Evolutionary conservation across 2,888 invertebrate species (phyloP).

Genomic region (Steinernema hermaphroditum): DNA sequence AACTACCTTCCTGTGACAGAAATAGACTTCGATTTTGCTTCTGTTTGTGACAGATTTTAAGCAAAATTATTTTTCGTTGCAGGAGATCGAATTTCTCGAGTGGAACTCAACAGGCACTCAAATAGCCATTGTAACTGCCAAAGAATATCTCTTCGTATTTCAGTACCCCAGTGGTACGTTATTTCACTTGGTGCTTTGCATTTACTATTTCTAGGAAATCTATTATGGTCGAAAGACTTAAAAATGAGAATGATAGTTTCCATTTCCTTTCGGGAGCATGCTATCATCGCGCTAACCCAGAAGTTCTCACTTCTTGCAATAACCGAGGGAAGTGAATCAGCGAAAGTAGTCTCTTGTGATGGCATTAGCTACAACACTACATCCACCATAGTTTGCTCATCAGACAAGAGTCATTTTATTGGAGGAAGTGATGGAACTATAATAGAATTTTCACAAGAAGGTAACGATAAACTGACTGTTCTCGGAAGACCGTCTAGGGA

Average conservation of each 20-base stretch:
- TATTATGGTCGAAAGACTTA: neutral
- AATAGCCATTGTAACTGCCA: neutral
- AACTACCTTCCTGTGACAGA: neutral
- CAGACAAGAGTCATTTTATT: neutral
- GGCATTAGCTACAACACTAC: slow-evolving; percentile 8
- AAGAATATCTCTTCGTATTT: neutral
- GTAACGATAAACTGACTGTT: neutral
- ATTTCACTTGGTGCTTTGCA: neutral
- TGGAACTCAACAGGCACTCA: neutral
- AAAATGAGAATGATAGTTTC: neutral
- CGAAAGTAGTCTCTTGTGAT: neutral
- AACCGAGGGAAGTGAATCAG: neutral
- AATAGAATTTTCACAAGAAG: neutral
- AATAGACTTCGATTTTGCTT: neutral
- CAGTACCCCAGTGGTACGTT: neutral
- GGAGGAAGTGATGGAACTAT: slow-evolving; percentile 1
- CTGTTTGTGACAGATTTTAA: neutral
- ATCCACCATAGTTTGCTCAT: neutral
- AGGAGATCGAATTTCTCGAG: slow-evolving; percentile 12
- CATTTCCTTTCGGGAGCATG: neutral
- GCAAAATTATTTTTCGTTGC: no score
- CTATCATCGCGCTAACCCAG: neutral
- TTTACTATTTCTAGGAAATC: neutral
- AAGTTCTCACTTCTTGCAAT: neutral
- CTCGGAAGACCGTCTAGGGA: neutral